phyloP scores from a whole-genome alignment of 1,140 invertebrate genomes.

The Latrodectus geometricus region DNA sequence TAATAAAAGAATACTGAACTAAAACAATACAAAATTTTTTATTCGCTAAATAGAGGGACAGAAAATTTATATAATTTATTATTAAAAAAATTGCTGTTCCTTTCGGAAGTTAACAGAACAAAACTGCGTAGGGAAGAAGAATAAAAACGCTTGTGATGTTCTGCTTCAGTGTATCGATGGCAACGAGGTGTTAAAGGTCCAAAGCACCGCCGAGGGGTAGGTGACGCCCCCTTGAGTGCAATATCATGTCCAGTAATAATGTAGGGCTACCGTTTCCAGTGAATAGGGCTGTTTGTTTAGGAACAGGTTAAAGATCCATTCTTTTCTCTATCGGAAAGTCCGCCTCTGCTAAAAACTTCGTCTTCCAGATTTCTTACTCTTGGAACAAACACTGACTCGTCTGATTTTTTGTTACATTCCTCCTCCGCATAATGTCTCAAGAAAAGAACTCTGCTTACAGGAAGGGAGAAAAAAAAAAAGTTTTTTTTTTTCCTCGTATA shows the following conservation, averaged over 20 bases:
- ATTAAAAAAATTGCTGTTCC: too few species aligned
- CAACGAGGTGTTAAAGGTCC: slow-evolving; percentile 17
- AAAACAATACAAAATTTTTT: too few species aligned
- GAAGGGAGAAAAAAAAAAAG: not conserved
- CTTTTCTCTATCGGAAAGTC: not conserved
- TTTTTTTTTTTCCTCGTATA: not conserved
- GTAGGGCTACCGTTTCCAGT: not conserved
- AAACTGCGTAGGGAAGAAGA: too few species aligned
- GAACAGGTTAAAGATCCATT: slow-evolving; percentile 9
- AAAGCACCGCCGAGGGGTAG: not conserved
- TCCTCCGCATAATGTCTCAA: not conserved
- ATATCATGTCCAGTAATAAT: slow-evolving; percentile 46
- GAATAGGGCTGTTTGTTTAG: slow-evolving; percentile 31
- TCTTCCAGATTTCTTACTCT: not conserved
- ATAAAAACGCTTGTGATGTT: too few species aligned
- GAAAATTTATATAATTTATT: too few species aligned
- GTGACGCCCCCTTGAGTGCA: slow-evolving; percentile 36
- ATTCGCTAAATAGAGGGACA: too few species aligned
- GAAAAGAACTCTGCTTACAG: not conserved
- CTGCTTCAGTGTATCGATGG: slow-evolving; percentile 14
- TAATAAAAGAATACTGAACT: too few species aligned
- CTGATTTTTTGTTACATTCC: not conserved
- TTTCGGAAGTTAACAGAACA: too few species aligned
- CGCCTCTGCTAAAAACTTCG: not conserved
- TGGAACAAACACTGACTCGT: not conserved